Evolutionary conservation across 2,797 vertebrate genomes (phyloP).

Genomic region (Peromyscus melanophrys): DNA sequence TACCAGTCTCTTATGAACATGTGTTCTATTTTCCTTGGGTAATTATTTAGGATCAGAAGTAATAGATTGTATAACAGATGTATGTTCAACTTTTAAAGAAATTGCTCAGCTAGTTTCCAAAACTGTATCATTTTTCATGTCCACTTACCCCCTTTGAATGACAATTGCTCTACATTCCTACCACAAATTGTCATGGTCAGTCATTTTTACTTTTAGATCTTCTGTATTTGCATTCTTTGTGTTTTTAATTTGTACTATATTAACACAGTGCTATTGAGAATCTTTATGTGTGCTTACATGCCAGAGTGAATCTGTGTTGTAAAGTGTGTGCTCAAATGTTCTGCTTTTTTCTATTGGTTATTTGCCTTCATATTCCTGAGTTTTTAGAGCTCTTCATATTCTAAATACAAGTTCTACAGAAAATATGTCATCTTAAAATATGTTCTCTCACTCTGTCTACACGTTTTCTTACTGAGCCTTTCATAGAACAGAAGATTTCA

Average conservation of each 20-base stretch:
- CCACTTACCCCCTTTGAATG: background rate
- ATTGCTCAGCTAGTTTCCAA: conserved; percentile 25
- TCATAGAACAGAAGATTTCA: background rate
- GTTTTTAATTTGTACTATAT: background rate
- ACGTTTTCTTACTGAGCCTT: background rate
- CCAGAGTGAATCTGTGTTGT: background rate
- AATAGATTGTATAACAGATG: background rate
- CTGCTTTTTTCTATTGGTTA: background rate
- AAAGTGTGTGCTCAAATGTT: background rate
- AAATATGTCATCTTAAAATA: conserved; percentile 8
- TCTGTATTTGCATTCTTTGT: background rate
- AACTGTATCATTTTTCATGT: background rate
- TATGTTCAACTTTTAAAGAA: background rate
- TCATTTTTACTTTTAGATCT: background rate
- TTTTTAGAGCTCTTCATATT: background rate
- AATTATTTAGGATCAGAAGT: conserved; percentile 10
- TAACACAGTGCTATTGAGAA: background rate
- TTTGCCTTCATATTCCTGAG: background rate
- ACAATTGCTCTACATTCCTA: background rate
- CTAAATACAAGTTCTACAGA: background rate
- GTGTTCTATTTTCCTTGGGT: background rate
- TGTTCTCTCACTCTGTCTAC: background rate
- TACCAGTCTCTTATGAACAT: background rate
- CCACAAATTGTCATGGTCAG: background rate
- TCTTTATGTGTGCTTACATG: background rate